Evolutionary conservation across 2,797 vertebrate genomes (phyloP).

Genomic region (Sebastes jordani): DNA sequence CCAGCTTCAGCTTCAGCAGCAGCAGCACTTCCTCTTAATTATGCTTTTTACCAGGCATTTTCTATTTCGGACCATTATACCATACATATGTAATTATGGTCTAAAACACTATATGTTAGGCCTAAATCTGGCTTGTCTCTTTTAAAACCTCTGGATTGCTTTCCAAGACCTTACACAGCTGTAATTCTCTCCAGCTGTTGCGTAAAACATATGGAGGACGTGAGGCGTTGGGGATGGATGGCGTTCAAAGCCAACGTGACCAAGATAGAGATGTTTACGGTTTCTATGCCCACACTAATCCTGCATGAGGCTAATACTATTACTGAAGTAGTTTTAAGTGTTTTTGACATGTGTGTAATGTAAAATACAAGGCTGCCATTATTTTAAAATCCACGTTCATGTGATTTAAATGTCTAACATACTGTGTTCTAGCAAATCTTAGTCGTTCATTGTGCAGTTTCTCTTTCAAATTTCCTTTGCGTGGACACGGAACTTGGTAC

Average conservation of each 20-base stretch:
- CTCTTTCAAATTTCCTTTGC: not conserved
- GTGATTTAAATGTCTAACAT: not conserved
- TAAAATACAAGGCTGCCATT: not conserved
- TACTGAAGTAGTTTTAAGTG: not conserved
- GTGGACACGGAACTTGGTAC: not conserved
- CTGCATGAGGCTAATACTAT: not conserved
- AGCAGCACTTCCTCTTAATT: constrained; percentile 65
- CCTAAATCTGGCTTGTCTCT: constrained; percentile 76
- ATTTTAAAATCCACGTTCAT: not conserved
- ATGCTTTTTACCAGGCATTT: constrained; percentile 69
- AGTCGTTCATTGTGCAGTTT: not conserved
- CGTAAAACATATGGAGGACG: constrained; percentile 53
- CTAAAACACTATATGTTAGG: constrained; percentile 72
- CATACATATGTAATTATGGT: constrained; percentile 79
- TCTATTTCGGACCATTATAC: constrained; percentile 70
- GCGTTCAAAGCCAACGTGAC: constrained; percentile 30
- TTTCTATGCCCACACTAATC: not conserved
- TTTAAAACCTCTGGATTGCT: constrained; percentile 62
- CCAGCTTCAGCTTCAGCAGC: too few species aligned
- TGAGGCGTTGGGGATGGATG: constrained; percentile 43
- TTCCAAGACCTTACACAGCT: constrained; percentile 65
- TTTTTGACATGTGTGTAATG: not conserved
- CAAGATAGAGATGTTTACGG: constrained; percentile 27
- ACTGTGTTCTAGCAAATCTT: not conserved
- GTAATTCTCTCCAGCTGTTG: constrained; percentile 76